phyloP scores from a whole-genome alignment of 2,888 invertebrate species.

The Meiosimyza decipiens region DNA sequence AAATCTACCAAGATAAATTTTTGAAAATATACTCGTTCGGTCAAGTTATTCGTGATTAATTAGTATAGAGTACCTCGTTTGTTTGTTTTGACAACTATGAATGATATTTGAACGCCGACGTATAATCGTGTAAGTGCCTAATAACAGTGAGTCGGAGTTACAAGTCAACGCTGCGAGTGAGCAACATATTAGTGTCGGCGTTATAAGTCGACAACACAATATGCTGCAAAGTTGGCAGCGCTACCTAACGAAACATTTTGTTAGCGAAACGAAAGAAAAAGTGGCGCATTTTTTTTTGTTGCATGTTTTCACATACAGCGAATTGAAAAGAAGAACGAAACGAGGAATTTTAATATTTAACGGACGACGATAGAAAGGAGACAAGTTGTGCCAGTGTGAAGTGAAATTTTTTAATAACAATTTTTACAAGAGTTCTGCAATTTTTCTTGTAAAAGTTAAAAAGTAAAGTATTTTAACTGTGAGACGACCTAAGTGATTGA shows the following conservation, averaged over 20 bases:
- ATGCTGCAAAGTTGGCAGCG: neutral
- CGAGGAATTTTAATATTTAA: slow-evolving; percentile 31
- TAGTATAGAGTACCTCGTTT: too few species aligned
- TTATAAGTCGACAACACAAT: neutral
- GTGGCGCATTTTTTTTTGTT: slow-evolving; percentile 26
- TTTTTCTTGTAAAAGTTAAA: slow-evolving; percentile 17
- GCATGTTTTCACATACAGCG: neutral
- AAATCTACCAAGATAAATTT: too few species aligned
- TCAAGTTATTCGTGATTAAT: too few species aligned
- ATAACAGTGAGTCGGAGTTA: too few species aligned
- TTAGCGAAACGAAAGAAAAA: slow-evolving; percentile 6
- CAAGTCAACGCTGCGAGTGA: neutral
- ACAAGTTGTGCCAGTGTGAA: neutral
- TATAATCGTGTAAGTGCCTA: too few species aligned
- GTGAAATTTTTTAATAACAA: neutral
- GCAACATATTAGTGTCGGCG: too few species aligned
- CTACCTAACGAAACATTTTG: slow-evolving; percentile 6
- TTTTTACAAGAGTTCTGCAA: neutral
- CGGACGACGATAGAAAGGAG: slow-evolving; percentile 14
- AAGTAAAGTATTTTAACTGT: slow-evolving; percentile 30
- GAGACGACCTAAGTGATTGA: neutral
- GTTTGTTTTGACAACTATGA: too few species aligned
- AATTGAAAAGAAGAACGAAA: neutral
- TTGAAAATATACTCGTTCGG: too few species aligned
- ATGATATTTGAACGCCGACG: too few species aligned